These are phyloP conservation scores for Nebria salina DNA, from an alignment of 2,888 invertebrate species.

Conservation along the genomic window DNA sequence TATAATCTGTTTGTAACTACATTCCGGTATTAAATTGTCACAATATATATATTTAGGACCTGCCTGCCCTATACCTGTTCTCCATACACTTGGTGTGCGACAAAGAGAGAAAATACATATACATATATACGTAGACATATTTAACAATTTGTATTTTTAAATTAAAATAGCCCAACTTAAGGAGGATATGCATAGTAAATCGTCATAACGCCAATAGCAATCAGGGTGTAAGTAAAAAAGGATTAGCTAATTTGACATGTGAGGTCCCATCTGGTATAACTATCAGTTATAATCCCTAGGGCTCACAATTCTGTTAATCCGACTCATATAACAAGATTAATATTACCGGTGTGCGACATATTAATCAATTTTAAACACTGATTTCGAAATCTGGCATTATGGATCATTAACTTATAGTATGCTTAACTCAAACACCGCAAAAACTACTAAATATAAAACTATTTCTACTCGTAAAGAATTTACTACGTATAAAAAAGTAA, in stretches of 20 bases:
- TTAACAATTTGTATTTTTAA: too few species aligned
- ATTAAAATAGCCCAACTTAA: too few species aligned
- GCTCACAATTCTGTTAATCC: not conserved
- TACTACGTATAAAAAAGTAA: too few species aligned
- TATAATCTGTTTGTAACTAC: constrained; percentile 55
- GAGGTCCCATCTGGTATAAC: not conserved
- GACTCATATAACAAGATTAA: not conserved
- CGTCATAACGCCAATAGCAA: not conserved
- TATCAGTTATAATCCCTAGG: not conserved
- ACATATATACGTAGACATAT: too few species aligned
- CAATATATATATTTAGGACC: constrained; percentile 52
- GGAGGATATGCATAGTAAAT: not conserved
- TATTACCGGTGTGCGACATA: not conserved
- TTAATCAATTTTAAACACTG: not conserved
- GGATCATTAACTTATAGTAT: too few species aligned
- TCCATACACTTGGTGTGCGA: not conserved
- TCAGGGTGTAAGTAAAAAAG: not conserved
- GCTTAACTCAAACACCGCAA: too few species aligned
- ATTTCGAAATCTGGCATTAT: too few species aligned
- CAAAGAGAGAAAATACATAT: too few species aligned
- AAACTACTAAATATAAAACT: too few species aligned
- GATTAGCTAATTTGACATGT: not conserved
- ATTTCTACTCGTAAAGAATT: too few species aligned
- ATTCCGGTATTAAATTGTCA: constrained; percentile 55
- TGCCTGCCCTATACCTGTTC: constrained; percentile 19